Conservation (phyloP, 2,888 invertebrate genomes). For the Microctonus aethiopoides region DNA sequence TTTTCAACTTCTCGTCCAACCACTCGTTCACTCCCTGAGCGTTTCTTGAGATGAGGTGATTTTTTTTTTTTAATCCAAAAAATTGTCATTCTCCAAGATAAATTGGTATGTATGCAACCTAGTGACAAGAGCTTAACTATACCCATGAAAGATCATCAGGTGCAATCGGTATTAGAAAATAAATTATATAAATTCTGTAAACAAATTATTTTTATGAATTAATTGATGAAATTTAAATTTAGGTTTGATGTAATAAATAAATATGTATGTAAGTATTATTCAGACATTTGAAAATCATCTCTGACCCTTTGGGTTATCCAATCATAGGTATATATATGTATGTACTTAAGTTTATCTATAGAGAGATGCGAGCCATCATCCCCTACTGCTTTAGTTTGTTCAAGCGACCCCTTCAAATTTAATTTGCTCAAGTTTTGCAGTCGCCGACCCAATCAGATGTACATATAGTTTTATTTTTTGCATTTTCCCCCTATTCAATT, state of each 20-base stretch:
- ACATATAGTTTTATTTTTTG: not conserved
- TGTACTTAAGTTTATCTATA: not conserved
- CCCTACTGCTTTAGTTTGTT: not conserved
- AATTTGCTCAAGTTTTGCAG: not conserved
- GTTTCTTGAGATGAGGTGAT: constrained; percentile 1
- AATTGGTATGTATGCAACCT: not conserved
- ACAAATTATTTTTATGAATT: not conserved
- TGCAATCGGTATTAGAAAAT: not conserved
- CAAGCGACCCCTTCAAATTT: constrained; percentile 15
- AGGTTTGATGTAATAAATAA: not conserved
- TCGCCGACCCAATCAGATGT: not conserved
- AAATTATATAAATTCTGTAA: not conserved
- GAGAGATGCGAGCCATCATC: not conserved
- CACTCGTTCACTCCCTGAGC: constrained; percentile 1
- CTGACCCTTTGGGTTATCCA: not conserved
- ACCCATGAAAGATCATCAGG: not conserved
- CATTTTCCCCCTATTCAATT: constrained; percentile 12
- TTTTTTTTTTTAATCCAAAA: not conserved
- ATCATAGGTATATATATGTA: not conserved
- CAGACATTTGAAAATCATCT: not conserved
- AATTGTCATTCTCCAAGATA: not conserved
- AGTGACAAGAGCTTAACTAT: not conserved
- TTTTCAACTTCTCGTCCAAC: constrained; percentile 27
- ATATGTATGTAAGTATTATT: not conserved
- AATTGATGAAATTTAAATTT: not conserved